Evolutionary conservation across 2,113 vertebrate species (phyloP).

Genomic region (Semicossyphus pulcher): DNA sequence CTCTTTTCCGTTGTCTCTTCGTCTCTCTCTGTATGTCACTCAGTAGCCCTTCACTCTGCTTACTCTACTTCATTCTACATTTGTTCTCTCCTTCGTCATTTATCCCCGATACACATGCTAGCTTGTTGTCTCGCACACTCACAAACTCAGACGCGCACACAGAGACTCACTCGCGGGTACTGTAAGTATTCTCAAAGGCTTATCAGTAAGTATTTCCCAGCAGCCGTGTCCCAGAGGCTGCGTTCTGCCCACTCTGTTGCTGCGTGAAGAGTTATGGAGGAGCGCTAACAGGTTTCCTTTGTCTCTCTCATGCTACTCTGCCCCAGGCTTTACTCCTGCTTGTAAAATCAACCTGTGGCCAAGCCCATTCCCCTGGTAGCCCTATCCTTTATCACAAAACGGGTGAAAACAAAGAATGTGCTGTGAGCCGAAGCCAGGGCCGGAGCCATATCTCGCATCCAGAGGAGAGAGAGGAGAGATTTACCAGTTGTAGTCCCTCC

Average conservation of each 20-base stretch:
- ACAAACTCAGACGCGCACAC: constrained; percentile 8
- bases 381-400: constrained; percentile 72
- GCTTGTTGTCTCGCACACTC: constrained; percentile 9
- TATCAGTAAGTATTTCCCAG: constrained; percentile 80
- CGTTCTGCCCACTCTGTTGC: constrained; percentile 70
- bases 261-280: constrained; percentile 75
- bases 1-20: constrained; percentile 68
- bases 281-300: constrained; percentile 76
- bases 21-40: constrained; percentile 47
- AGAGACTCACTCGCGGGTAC: constrained; percentile 59
- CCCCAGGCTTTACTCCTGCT: constrained; percentile 71
- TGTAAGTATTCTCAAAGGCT: constrained; percentile 74
- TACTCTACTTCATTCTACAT: constrained; percentile 44
- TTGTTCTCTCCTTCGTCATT: constrained; percentile 57
- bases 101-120: constrained; percentile 51
- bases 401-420: constrained; percentile 66
- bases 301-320: constrained; percentile 60
- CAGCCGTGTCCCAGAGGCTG: constrained; percentile 74
- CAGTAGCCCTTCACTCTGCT: constrained; percentile 48
- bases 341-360: constrained; percentile 74
- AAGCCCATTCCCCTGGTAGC: constrained; percentile 64
- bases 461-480: constrained; percentile 26
- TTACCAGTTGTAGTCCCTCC: constrained; percentile 13
- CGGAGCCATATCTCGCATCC: constrained; percentile 32
- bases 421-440: constrained; percentile 43